Base-by-base conservation (phyloP, 2,888 invertebrate species). In the Euzetes globulus region DNA sequence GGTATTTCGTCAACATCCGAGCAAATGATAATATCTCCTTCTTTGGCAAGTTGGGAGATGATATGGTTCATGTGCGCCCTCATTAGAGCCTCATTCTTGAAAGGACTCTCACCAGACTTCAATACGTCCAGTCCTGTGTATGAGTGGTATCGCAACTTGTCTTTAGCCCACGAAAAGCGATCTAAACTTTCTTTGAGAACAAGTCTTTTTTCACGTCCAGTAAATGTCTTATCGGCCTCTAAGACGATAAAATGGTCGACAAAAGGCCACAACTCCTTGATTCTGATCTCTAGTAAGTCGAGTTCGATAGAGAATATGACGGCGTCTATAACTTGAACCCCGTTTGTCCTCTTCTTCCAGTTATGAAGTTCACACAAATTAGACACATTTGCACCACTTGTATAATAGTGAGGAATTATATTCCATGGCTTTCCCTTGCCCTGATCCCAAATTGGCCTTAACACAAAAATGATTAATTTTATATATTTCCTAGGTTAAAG, bases 301-400 rank as follows among this genome's bases (percentile, higher is more conserved):
- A 74, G 47, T 63, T 74, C 74, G 2, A 74, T n/a, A 25, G 74
- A 74, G 47, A 74, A 74, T 55, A 74, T 52, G n/a, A 71, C 13
- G 41, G 74, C 45, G 60, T 74, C 74, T 27, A 74, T 71, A 0
- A 74, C 45, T 73, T 65, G 45, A 6, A 13, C 22, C 15, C 19
- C 45, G 2, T 68, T 45, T 11, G 68, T 11, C 19, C 68, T n/a
- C 45, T 68, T 68, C 0, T 7, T 17, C 68, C 68, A 68, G 9
- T 37, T 41, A 19, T 68, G 68, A 6, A 41, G 19, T n/a, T 7
- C 1, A 68, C 68, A 68, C 17, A 68, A 45, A 2, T 68, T 19
- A 6, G 68, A n/a, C 6, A 11, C 7, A 41, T 37, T 41, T 15
- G 45, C 1, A 22, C 22, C 68, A 45, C 9, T 33, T 19, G 68